These are phyloP conservation scores for Drosophila baimaii DNA, from an alignment of 1,140 invertebrate genomes.

Conservation along the genomic window DNA sequence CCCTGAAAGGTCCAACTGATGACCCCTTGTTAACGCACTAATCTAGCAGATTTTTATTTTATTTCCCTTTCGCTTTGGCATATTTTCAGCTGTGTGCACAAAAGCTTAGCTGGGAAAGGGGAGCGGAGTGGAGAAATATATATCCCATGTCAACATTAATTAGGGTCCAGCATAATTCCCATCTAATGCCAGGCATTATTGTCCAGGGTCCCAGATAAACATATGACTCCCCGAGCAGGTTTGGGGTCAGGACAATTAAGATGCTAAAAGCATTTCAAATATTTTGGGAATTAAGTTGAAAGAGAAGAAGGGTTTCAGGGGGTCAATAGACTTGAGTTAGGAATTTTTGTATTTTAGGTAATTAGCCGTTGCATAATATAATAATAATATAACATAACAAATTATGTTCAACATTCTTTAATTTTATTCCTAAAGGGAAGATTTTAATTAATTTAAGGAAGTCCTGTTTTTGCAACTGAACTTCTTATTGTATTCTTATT, in stretches of 20 bases:
- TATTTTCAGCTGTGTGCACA: conserved; percentile 50
- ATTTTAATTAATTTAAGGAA: no score
- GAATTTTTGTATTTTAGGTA: no score
- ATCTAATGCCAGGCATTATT: conserved; percentile 45
- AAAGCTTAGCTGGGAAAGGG: conserved; percentile 15
- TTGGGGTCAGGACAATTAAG: conserved; percentile 13
- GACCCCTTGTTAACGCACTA: conserved; percentile 78
- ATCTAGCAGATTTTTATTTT: conserved; percentile 60
- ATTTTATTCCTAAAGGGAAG: no score
- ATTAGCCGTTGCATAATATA: no score
- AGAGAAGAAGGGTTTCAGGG: background rate
- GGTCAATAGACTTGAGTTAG: background rate
- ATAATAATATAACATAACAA: no score
- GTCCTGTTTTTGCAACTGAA: no score
- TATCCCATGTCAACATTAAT: conserved; percentile 80
- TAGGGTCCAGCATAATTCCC: conserved; percentile 71
- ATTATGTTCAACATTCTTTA: no score
- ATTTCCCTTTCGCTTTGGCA: conserved; percentile 40
- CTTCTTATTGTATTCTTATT: background rate
- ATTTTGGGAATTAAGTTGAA: background rate
- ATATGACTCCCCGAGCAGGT: conserved; percentile 31
- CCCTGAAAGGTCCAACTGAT: conserved; percentile 23
- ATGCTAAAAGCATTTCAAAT: conserved; percentile 16
- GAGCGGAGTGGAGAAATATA: conserved; percentile 24
- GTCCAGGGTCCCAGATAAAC: conserved; percentile 40